phyloP scores from a whole-genome alignment of 2,113 vertebrate species.

The Thoracochromis brauschi region DNA sequence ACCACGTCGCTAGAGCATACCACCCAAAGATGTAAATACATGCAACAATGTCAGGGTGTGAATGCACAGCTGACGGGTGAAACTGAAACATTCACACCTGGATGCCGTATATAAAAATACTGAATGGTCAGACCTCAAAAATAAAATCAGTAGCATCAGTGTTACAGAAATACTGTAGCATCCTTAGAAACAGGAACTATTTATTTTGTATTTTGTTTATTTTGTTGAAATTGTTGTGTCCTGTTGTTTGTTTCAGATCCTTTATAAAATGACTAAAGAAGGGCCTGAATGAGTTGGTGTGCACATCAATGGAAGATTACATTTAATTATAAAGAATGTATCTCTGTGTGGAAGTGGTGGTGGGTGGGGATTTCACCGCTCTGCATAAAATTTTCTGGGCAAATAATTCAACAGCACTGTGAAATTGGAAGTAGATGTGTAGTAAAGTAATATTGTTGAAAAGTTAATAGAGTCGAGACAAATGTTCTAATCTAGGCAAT shows the following conservation, averaged over 20 bases:
- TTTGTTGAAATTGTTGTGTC: neutral
- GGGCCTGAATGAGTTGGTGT: neutral
- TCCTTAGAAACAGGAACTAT: neutral
- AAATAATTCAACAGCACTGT: neutral
- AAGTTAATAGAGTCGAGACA: neutral
- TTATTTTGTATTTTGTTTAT: too few relatives aligned
- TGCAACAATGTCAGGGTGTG: neutral
- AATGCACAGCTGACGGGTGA: neutral
- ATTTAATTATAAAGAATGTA: neutral
- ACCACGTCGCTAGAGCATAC: neutral
- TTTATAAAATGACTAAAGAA: neutral
- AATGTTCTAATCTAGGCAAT: neutral
- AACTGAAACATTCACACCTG: accelerated
- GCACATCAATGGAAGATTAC: neutral
- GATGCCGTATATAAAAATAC: neutral
- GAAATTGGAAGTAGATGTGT: neutral
- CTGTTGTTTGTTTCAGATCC: neutral
- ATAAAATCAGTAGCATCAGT: neutral
- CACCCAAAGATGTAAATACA: too few relatives aligned
- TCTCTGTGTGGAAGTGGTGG: neutral
- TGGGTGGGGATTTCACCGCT: neutral
- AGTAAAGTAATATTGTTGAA: accelerated
- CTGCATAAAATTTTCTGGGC: neutral
- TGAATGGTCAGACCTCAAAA: neutral
- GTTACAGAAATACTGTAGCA: neutral